phyloP scores from a whole-genome alignment of 23 tunicate species.

The Trididemnum nubilum region DNA sequence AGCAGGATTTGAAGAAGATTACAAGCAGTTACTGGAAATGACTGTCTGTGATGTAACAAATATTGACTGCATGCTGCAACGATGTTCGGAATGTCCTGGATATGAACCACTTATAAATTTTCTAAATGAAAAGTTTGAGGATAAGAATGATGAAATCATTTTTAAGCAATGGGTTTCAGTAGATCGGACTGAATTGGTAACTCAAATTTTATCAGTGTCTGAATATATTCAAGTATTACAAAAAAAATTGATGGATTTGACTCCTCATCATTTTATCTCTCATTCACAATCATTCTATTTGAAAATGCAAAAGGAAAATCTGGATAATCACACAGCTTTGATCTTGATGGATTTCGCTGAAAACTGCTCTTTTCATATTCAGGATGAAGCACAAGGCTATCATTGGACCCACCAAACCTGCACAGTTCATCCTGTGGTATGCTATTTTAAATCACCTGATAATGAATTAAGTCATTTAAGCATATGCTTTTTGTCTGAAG shows the following conservation, averaged over 20 bases:
- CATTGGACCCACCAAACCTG: constrained; percentile 34
- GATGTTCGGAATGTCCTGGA: not conserved
- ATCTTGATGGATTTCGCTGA: constrained; percentile 29
- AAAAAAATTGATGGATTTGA: not conserved
- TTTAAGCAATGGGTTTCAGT: not conserved
- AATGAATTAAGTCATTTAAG: constrained; percentile 31
- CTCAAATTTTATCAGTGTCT: not conserved
- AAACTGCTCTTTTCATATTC: constrained; percentile 26
- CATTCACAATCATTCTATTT: constrained; percentile 25
- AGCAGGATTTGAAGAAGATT: not conserved
- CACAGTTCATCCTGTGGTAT: constrained; percentile 49
- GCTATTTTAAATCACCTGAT: constrained; percentile 6
- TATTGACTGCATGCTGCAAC: not conserved
- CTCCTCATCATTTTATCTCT: not conserved
- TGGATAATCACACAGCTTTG: constrained; percentile 20
- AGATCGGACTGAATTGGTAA: not conserved
- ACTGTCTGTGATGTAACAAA: not conserved
- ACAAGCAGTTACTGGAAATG: not conserved
- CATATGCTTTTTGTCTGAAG: constrained; percentile 38
- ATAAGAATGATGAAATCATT: not conserved
- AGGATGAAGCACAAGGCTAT: constrained; percentile 44
- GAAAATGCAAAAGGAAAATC: constrained; percentile 13
- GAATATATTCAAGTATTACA: not conserved
- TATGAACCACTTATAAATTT: not conserved
- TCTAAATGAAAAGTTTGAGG: not conserved